Evolutionary conservation across 1,140 invertebrate genomes (phyloP).

Genomic region (Steinernema khuongi): DNA sequence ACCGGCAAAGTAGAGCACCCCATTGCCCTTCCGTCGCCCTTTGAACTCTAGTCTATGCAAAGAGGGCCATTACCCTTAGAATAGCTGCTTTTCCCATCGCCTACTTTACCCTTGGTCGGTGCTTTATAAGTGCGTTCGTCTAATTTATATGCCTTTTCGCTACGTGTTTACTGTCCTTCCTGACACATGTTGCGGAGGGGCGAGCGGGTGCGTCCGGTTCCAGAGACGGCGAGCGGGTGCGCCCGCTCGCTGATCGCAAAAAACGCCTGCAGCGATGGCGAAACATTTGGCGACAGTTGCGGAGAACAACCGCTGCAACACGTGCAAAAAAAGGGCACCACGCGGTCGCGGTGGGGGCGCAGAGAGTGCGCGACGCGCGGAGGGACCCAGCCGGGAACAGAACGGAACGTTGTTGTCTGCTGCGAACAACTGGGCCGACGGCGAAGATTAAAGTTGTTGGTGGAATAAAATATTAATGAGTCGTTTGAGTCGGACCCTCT

Average conservation of each 20-base stretch:
- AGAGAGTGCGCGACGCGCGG: background rate
- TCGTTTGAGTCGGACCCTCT: too few species aligned
- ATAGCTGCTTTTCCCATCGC: too few species aligned
- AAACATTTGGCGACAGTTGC: slow-evolving; percentile 16
- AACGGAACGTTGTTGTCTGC: slow-evolving; percentile 2
- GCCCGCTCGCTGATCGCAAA: background rate
- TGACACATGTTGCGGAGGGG: slow-evolving; percentile 12
- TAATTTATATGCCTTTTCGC: background rate
- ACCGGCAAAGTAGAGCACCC: too few species aligned
- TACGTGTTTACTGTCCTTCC: background rate
- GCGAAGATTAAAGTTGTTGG: slow-evolving; percentile 1
- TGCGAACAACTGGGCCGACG: background rate
- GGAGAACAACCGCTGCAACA: background rate
- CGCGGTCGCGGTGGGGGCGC: background rate
- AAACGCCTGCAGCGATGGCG: slow-evolving; percentile 11
- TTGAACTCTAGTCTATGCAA: too few species aligned
- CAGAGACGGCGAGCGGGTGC: background rate
- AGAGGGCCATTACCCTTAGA: too few species aligned
- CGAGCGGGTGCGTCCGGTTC: background rate
- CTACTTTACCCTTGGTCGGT: too few species aligned
- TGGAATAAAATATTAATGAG: slow-evolving; percentile 9
- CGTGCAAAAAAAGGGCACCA: slow-evolving; percentile 1
- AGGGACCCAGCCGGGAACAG: background rate
- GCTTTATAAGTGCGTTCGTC: background rate
- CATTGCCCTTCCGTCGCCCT: too few species aligned